These are phyloP conservation scores for Anadara kagoshimensis DNA, from an alignment of 1,140 invertebrate species.

Conservation along the genomic window DNA sequence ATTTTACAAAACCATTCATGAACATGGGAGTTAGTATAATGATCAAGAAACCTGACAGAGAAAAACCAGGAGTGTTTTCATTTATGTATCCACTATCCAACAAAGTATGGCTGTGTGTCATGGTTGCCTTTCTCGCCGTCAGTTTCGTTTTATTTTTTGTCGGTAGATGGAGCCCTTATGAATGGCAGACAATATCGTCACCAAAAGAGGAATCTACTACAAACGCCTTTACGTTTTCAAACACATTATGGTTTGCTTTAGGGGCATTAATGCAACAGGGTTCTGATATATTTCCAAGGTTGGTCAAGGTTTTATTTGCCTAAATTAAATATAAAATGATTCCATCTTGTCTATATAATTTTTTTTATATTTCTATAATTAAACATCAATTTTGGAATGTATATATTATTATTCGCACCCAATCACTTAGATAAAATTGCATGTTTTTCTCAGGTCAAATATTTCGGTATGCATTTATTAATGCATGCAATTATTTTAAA, in stretches of 20 bases:
- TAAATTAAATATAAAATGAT: not conserved
- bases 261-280: slow-evolving; percentile 99
- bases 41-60: slow-evolving; percentile 97
- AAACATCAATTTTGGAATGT: too few relatives aligned
- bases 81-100: slow-evolving; percentile 97
- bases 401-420: too few relatives aligned
- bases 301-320: slow-evolving; percentile 6
- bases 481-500: too few relatives aligned
- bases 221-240: slow-evolving; percentile 82
- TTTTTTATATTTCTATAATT: not conserved
- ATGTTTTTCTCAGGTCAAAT: too few relatives aligned
- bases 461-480: too few relatives aligned
- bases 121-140: slow-evolving; percentile 97
- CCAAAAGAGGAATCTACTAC: slow-evolving; percentile 64
- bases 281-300: slow-evolving; percentile 96
- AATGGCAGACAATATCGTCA: slow-evolving; percentile 86
- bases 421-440: too few relatives aligned
- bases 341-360: slow-evolving; percentile 25
- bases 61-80: slow-evolving; percentile 93
- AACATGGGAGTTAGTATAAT: slow-evolving; percentile 97
- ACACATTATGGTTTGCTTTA: slow-evolving; percentile 89
- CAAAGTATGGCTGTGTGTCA: slow-evolving; percentile 98
- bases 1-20: slow-evolving; percentile 97
- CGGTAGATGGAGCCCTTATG: slow-evolving; percentile 92
- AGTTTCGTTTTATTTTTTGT: slow-evolving; percentile 91